These are phyloP conservation scores for Gastrophysa polygoni DNA, from an alignment of 2,888 invertebrate species.

Conservation along the genomic window DNA sequence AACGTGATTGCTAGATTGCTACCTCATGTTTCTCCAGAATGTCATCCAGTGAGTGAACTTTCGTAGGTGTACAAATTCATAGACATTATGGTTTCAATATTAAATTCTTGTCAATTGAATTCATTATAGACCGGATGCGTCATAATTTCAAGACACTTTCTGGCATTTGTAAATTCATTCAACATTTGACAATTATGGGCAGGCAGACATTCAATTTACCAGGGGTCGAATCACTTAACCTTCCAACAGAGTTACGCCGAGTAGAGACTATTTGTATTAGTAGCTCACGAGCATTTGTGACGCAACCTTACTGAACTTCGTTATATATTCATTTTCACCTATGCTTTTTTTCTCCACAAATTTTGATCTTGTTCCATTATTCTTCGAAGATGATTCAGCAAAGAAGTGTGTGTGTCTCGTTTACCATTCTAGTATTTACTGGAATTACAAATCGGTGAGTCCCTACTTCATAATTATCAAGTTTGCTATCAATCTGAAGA, in stretches of 20 bases:
- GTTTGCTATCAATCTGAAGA: no score
- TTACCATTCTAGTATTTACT: no score
- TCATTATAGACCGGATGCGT: constrained; percentile 16
- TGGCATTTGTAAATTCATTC: constrained; percentile 26
- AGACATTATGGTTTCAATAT: neutral
- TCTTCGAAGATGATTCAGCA: no score
- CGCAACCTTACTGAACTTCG: neutral
- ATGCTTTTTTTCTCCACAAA: no score
- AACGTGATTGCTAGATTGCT: no score
- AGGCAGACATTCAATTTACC: constrained; percentile 53
- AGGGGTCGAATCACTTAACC: constrained; percentile 55
- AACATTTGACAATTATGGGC: constrained; percentile 35
- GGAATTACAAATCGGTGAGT: no score
- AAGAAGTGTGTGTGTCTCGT: no score
- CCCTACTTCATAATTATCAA: no score
- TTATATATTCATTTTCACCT: no score
- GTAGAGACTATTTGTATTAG: constrained; percentile 40
- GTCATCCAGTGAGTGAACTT: no score
- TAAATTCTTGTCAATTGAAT: neutral
- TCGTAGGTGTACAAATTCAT: neutral
- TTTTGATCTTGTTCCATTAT: no score
- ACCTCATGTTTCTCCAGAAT: no score
- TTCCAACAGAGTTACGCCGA: constrained; percentile 39
- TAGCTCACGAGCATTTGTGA: constrained; percentile 33
- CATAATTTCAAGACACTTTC: constrained; percentile 25